These are phyloP conservation scores for Stigmatopora argus DNA, from an alignment of 2,113 vertebrate genomes.

Conservation along the genomic window DNA sequence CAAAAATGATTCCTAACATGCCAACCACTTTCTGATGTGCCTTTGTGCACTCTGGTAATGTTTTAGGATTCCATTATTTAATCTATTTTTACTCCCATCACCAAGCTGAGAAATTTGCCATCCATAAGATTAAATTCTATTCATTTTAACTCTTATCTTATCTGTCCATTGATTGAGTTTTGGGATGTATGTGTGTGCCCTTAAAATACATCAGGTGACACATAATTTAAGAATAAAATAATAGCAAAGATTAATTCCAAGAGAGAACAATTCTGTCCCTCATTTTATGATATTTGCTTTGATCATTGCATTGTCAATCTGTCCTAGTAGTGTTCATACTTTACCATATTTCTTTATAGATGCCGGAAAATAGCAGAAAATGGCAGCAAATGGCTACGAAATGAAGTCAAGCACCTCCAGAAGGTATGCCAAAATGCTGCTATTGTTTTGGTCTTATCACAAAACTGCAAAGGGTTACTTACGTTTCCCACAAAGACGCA, in stretches of 20 bases:
- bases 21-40: background rate
- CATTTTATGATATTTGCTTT: background rate
- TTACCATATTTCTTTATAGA: background rate
- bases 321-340: background rate
- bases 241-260: background rate
- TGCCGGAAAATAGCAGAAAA: background rate
- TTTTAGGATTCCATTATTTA: background rate
- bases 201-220: no score
- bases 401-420: background rate
- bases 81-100: background rate
- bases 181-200: no score
- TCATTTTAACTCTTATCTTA: no score
- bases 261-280: background rate
- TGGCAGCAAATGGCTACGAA: background rate
- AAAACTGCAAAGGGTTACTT: no score
- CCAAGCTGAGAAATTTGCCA: background rate
- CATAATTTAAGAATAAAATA: background rate
- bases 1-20: background rate
- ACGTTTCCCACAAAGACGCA: no score
- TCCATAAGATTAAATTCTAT: no score
- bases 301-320: background rate
- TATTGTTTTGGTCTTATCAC: no score
- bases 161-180: no score
- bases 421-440: background rate
- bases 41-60: background rate